A percentile compares a stretch with the other conserved stretches of the same genome.
phyloP scores from a whole-genome alignment of 2,797 vertebrate species.

The Acanthornis magna region DNA sequence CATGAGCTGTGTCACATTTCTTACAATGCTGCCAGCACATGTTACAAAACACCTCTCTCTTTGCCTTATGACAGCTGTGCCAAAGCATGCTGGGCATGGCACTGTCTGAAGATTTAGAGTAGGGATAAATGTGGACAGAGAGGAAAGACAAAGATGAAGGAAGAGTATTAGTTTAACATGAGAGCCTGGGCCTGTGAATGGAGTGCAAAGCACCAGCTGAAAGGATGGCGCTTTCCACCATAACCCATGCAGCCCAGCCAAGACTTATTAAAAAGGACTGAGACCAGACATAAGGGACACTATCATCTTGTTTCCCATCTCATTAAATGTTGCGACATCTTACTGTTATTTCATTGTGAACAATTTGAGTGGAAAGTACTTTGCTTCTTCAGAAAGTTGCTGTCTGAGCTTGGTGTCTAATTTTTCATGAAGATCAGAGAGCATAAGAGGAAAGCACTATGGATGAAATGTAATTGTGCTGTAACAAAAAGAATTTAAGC shows the following conservation, averaged over 20 bases:
- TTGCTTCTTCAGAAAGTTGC: not conserved
- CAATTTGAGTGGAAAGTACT: not conserved
- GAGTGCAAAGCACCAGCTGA: not conserved
- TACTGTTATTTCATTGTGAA: not conserved
- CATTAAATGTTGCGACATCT: not conserved
- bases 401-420: not conserved
- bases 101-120: not conserved
- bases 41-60: not conserved
- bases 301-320: not conserved
- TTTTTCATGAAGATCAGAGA: not conserved
- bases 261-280: not conserved
- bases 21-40: not conserved
- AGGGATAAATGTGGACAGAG: not conserved
- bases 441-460: not conserved
- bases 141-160: not conserved
- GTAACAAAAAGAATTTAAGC: not conserved
- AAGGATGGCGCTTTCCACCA: not conserved
- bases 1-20: not conserved
- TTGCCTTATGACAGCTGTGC: not conserved
- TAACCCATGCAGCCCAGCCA: not conserved
- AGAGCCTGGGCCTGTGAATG: not conserved
- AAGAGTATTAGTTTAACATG: not conserved
- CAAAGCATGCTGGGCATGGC: not conserved
- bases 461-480: not conserved
- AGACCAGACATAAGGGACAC: not conserved